Conservation (phyloP, 1,140 invertebrate genomes). For the Pseudachorutes palmiensis region DNA sequence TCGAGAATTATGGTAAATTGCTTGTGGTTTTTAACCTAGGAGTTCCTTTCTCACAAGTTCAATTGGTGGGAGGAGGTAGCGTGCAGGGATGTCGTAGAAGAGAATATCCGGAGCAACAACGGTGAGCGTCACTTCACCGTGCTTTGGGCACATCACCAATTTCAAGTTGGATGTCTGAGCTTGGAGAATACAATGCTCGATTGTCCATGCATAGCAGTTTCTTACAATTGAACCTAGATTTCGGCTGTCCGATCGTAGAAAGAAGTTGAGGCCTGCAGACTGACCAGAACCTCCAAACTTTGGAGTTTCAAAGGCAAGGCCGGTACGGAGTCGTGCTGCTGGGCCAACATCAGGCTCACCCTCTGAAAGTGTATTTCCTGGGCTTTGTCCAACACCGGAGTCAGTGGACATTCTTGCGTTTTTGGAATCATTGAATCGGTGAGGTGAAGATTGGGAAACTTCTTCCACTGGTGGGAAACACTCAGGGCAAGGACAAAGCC, state of each 20-base stretch:
- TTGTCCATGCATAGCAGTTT: slow-evolving; percentile 58
- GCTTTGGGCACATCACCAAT: slow-evolving; percentile 60
- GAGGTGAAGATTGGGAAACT: neutral
- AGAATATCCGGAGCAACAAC: slow-evolving; percentile 71
- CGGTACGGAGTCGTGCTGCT: slow-evolving; percentile 24
- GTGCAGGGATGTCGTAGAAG: slow-evolving; percentile 32
- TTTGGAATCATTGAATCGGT: neutral
- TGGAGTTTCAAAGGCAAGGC: slow-evolving; percentile 21
- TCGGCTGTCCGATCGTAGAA: slow-evolving; percentile 22
- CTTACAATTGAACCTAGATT: neutral
- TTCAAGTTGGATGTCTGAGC: slow-evolving; percentile 50
- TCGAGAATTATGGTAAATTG: too few relatives aligned
- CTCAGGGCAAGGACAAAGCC: slow-evolving; percentile 84
- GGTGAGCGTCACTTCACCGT: slow-evolving; percentile 60
- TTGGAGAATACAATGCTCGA: slow-evolving; percentile 86
- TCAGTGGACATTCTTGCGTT: slow-evolving; percentile 36
- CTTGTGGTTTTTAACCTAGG: slow-evolving; percentile 33
- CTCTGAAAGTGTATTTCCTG: slow-evolving; percentile 23
- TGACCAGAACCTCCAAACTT: slow-evolving; percentile 7
- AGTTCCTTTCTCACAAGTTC: slow-evolving; percentile 30
- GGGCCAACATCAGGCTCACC: slow-evolving; percentile 26
- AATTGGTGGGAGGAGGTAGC: slow-evolving; percentile 25
- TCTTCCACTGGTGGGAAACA: slow-evolving; percentile 52
- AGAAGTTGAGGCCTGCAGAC: slow-evolving; percentile 34
- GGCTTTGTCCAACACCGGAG: slow-evolving; percentile 35